phyloP scores from a whole-genome alignment of 2,888 invertebrate genomes.

The Zhengitettix transpicula region DNA sequence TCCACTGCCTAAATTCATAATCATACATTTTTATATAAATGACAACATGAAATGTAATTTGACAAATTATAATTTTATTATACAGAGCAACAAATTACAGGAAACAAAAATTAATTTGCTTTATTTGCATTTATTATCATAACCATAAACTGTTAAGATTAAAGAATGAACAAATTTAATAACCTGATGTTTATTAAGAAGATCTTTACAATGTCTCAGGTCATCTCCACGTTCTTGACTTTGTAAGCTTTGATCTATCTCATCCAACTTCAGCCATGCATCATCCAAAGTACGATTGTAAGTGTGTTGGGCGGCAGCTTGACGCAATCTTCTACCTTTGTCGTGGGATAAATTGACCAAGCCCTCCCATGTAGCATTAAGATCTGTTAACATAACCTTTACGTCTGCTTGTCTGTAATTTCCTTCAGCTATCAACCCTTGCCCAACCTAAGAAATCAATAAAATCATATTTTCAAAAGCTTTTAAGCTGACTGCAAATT shows the following conservation, averaged over 20 bases:
- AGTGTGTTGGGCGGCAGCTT: conserved; percentile 67
- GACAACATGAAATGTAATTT: not conserved
- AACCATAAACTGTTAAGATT: not conserved
- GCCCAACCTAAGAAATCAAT: conserved; percentile 31
- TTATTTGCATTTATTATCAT: not conserved
- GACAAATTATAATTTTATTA: not conserved
- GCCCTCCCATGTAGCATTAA: conserved; percentile 64
- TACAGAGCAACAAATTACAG: not conserved
- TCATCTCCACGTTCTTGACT: conserved; percentile 77
- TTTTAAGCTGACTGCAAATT: too few relatives aligned
- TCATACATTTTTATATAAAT: not conserved
- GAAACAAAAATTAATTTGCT: not conserved
- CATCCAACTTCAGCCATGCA: conserved; percentile 69
- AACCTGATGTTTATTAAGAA: conserved; percentile 76
- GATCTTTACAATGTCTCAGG: conserved; percentile 76
- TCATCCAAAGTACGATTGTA: conserved; percentile 72
- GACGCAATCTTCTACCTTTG: conserved; percentile 59
- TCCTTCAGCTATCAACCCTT: conserved; percentile 51
- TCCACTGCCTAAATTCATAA: conserved; percentile 45
- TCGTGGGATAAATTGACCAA: conserved; percentile 49
- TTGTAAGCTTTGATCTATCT: conserved; percentile 61
- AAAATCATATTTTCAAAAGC: too few relatives aligned
- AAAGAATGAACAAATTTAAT: not conserved
- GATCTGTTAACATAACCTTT: conserved; percentile 41
- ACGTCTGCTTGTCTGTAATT: conserved; percentile 56